Conservation (phyloP, 2,797 vertebrate species). For the Falco biarmicus region DNA sequence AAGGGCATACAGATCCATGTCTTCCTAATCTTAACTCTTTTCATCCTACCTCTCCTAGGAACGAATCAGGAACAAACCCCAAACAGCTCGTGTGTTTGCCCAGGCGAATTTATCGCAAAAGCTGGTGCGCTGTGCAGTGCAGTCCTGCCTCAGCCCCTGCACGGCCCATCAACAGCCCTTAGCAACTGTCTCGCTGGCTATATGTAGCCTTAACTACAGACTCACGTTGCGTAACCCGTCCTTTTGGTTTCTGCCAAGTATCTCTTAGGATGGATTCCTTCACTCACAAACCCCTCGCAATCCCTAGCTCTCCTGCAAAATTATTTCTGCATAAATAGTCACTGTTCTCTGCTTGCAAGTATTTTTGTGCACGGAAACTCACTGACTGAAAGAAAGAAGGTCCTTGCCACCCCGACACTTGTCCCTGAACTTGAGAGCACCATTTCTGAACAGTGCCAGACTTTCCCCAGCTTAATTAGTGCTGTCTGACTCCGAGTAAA, state of each 20-base stretch:
- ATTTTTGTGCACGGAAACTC: background rate
- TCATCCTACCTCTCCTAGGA: background rate
- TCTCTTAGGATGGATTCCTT: background rate
- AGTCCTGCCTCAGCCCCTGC: background rate
- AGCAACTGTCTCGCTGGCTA: accelerated
- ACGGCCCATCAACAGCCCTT: background rate
- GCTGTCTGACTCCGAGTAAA: background rate
- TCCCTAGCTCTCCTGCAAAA: background rate
- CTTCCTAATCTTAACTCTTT: background rate
- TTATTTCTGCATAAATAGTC: background rate
- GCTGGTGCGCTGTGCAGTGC: background rate
- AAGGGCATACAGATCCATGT: background rate
- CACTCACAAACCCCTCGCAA: background rate
- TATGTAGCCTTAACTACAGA: background rate
- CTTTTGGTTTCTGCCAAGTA: background rate
- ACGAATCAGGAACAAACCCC: background rate
- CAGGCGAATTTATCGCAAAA: background rate
- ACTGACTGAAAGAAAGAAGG: background rate
- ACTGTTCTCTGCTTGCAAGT: background rate
- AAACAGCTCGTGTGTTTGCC: background rate
- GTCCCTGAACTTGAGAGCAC: background rate
- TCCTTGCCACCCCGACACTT: background rate
- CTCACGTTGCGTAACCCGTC: background rate
- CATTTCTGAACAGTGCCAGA: background rate
- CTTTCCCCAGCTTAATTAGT: background rate